Percentiles rank a stretch among this genome's conserved stretches.
Evolutionary conservation across 2,797 vertebrate species (phyloP).

Genomic region (Avahi laniger): DNA sequence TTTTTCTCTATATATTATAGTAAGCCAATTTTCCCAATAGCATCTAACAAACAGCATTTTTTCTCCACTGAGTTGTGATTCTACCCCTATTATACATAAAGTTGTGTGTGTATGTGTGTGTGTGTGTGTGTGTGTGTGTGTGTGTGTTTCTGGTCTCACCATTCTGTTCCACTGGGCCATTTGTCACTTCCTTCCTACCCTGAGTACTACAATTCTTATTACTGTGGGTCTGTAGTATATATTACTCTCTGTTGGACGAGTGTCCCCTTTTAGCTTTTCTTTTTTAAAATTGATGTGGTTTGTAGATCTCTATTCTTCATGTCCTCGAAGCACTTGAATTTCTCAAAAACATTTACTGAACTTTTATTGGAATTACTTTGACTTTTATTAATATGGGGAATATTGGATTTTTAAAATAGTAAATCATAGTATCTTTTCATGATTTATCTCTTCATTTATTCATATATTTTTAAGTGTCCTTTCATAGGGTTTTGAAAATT

Average conservation of each 20-base stretch:
- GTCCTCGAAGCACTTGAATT: neutral
- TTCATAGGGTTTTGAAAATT: neutral
- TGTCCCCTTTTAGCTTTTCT: neutral
- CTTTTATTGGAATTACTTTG: neutral
- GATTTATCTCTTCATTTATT: constrained; percentile 13
- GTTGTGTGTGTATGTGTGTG: fast-evolving
- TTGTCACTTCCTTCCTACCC: neutral
- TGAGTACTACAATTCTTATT: neutral
- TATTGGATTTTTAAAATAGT: constrained; percentile 16
- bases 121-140: neutral
- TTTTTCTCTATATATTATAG: neutral
- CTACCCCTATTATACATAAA: neutral
- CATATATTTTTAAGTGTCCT: neutral
- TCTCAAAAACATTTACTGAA: neutral
- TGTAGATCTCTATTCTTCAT: neutral
- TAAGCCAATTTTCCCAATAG: neutral
- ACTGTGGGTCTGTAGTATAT: neutral
- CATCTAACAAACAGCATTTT: neutral
- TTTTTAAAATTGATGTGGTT: constrained; percentile 4
- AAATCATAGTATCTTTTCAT: neutral
- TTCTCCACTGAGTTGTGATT: neutral
- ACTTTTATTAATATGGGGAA: constrained; percentile 6
- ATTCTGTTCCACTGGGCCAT: neutral
- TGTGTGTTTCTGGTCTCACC: neutral
- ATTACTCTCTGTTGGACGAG: neutral